phyloP scores from a whole-genome alignment of 2,888 invertebrate genomes.

The Maniola hyperantus region DNA sequence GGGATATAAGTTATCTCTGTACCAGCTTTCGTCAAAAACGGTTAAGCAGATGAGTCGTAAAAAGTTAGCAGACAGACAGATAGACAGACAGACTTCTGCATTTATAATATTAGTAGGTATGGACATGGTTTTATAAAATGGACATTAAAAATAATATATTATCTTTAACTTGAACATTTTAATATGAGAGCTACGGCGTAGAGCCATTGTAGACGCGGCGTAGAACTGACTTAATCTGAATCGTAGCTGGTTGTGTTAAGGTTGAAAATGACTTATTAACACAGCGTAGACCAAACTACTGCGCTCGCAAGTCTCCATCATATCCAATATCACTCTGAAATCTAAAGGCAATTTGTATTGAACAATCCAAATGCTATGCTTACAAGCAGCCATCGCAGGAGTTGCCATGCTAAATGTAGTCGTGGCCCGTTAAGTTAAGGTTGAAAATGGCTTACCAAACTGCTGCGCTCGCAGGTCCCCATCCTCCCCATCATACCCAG shows the following conservation, averaged over 20 bases:
- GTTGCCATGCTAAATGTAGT: not conserved
- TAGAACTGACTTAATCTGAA: not conserved
- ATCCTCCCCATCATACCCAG: too few relatives aligned
- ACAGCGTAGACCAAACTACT: constrained; percentile 68
- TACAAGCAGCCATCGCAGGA: too few relatives aligned
- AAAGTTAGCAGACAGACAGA: too few relatives aligned
- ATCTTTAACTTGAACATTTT: not conserved
- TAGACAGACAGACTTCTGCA: too few relatives aligned
- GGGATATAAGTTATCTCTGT: too few relatives aligned
- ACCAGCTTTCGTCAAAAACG: too few relatives aligned
- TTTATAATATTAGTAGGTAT: too few relatives aligned
- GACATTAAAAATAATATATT: not conserved
- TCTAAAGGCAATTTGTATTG: too few relatives aligned
- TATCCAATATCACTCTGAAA: too few relatives aligned
- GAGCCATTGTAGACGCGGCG: not conserved
- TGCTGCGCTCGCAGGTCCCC: not conserved
- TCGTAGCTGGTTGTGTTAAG: not conserved
- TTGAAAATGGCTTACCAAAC: constrained; percentile 35
- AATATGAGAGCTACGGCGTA: constrained; percentile 1
- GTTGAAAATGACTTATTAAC: constrained; percentile 31
- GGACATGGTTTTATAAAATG: not conserved
- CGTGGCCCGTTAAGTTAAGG: not conserved
- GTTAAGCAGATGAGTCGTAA: too few relatives aligned
- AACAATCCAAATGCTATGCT: too few relatives aligned
- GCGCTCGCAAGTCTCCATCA: too few relatives aligned